Evolutionary conservation across 2,797 vertebrate genomes (phyloP), one percentile per base, ranked within the genome.

Genomic region (Xenops minutus): DNA sequence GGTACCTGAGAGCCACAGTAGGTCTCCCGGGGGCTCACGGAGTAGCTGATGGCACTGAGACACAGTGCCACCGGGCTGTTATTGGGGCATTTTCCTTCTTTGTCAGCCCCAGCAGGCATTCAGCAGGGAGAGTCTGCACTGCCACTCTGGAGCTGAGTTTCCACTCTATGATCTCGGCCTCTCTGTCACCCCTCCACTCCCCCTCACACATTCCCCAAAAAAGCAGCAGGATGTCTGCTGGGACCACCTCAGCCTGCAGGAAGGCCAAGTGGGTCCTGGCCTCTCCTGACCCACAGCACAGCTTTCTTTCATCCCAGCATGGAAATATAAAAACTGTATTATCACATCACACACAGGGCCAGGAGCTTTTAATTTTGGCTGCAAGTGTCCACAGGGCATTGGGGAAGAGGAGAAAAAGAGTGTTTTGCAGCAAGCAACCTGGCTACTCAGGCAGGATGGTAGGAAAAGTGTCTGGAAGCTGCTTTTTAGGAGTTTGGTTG

Each of bases 1-100:
- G n/a, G 44, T 85, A 85, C 82, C 82, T 76, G 62, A 1, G 3
- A 2, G 12, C 72, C 37, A 0, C 72, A 44, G 37, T 23, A 1
- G 12, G 59, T 59, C 72, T 59, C 15, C 32, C 0, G 10, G 7
- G 0, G 0, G 4, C 32, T 48, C 82, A 75, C 32, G 32, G 4
- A 20, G 71, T 75, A 85, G 62, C 27, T 51, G 62, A 75, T n/a
- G n/a, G n/a, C n/a, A n/a, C 39, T 39, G 39, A 39, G 39, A 39
- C 39, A 39, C 39, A 39, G 39, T 39, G 39, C 39, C 39, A 39
- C 39, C 39, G 39, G 39, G 39, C 39, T 39, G 39, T 39, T 39
- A 39, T 39, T 39, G 39, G 39, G 39, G 39, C 39, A 39, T 39
- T 39, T 39, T 39, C 39, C 39, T 39, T 39, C 39, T 39, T 39